Evolutionary conservation across 2,797 vertebrate species (phyloP).

Genomic region (Echeneis naucrates): DNA sequence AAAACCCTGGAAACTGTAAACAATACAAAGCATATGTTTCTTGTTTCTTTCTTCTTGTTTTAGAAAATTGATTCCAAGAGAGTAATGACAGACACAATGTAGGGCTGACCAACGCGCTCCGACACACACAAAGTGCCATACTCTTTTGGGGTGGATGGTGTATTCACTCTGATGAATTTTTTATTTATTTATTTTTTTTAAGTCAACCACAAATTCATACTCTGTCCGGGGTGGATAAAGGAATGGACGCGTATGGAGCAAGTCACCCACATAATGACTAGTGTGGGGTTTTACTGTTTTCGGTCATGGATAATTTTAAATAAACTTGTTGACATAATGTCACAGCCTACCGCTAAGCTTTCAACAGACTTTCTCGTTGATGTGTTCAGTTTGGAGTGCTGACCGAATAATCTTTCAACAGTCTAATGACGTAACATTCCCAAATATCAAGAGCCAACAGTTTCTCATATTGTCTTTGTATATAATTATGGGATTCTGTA

Average conservation of each 20-base stretch:
- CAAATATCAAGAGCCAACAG: background rate
- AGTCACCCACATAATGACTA: constrained; percentile 68
- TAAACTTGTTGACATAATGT: constrained; percentile 69
- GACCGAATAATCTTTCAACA: constrained; percentile 13
- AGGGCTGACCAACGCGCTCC: constrained; percentile 66
- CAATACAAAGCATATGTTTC: constrained; percentile 88
- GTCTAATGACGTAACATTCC: background rate
- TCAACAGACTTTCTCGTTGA: constrained; percentile 14
- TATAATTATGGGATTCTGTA: constrained; percentile 6
- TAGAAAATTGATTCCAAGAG: constrained; percentile 79
- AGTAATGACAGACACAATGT: constrained; percentile 71
- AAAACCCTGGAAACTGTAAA: constrained; percentile 79
- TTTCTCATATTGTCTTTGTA: constrained; percentile 11
- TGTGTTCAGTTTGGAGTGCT: constrained; percentile 15
- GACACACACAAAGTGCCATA: constrained; percentile 64
- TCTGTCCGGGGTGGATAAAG: constrained; percentile 53
- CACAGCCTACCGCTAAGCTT: constrained; percentile 33
- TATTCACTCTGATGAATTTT: constrained; percentile 55
- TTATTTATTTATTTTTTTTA: no score
- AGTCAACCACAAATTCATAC: constrained; percentile 54
- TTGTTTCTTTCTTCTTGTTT: constrained; percentile 76
- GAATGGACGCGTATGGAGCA: constrained; percentile 55
- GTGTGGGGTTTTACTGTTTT: constrained; percentile 69
- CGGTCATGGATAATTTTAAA: constrained; percentile 66
- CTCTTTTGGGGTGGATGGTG: constrained; percentile 60